Evolutionary conservation across 2,888 invertebrate species (phyloP).

Genomic region (Cinara cedri): DNA sequence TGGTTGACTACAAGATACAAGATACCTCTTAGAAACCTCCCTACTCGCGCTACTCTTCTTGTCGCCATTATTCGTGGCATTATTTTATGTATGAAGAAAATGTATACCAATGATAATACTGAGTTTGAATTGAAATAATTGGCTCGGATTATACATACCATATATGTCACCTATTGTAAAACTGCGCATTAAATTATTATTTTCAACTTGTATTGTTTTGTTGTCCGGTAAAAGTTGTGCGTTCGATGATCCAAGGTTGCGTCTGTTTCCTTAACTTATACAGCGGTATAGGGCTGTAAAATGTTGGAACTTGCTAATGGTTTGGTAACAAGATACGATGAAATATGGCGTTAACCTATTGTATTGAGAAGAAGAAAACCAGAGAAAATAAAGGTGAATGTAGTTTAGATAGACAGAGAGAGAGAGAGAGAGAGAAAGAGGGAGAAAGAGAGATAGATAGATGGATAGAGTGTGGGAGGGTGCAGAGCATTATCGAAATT

Average conservation of each 20-base stretch:
- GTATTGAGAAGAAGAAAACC: neutral
- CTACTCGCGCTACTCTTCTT: no score
- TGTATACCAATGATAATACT: no score
- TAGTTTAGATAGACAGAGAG: neutral
- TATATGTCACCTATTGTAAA: no score
- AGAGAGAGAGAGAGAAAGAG: neutral
- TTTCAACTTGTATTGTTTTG: neutral
- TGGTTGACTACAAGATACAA: no score
- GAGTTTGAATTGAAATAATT: no score
- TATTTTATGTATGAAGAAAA: no score
- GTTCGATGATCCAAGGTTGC: neutral
- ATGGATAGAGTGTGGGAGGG: neutral
- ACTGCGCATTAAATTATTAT: no score
- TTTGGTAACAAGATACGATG: conserved; percentile 28
- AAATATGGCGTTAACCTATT: conserved; percentile 16
- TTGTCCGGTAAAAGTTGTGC: neutral
- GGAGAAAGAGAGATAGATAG: neutral
- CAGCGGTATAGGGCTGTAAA: neutral
- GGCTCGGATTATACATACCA: no score
- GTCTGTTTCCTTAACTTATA: conserved; percentile 7
- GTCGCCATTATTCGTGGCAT: no score
- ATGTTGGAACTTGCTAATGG: conserved; percentile 20
- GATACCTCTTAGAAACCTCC: no score
- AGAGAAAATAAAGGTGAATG: conserved; percentile 25
- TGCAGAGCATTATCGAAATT: conserved; percentile 23